phyloP scores from a whole-genome alignment of 2,797 vertebrate species.

The Netta rufina region DNA sequence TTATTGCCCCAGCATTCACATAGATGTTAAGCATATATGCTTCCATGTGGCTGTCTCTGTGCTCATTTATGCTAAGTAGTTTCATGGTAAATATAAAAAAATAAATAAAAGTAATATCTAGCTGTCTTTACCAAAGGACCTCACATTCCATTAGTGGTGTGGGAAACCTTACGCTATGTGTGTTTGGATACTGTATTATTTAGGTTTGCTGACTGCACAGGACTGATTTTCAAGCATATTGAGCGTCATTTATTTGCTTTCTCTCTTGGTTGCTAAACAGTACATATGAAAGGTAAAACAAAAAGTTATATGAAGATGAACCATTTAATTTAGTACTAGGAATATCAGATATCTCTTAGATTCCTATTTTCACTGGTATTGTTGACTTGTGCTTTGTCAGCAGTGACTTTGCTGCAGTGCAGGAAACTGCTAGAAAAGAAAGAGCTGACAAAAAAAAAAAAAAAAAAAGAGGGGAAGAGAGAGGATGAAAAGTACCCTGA shows the following conservation, averaged over 20 bases:
- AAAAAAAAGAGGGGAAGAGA: neutral
- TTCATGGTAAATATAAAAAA: neutral
- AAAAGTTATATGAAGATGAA: neutral
- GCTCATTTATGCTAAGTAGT: neutral
- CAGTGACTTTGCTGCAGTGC: conserved; percentile 51
- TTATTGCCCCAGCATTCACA: neutral
- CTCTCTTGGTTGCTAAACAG: neutral
- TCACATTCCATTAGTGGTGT: neutral
- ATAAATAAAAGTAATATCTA: neutral
- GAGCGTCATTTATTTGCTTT: neutral
- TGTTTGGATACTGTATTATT: neutral
- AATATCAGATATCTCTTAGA: neutral
- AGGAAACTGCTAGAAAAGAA: conserved; percentile 30
- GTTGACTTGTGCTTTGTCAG: conserved; percentile 22
- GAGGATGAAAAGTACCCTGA: neutral
- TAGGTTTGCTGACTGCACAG: neutral
- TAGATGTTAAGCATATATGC: fast-evolving
- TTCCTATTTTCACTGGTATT: neutral
- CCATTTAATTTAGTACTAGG: neutral
- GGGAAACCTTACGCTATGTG: neutral
- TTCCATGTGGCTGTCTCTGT: neutral
- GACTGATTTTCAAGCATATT: neutral
- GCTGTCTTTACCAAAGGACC: neutral
- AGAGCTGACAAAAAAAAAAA: neutral
- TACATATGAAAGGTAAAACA: neutral